Evolutionary conservation across 2,113 vertebrate species (phyloP).

Genomic region (Tenebrosternarchus preto): DNA sequence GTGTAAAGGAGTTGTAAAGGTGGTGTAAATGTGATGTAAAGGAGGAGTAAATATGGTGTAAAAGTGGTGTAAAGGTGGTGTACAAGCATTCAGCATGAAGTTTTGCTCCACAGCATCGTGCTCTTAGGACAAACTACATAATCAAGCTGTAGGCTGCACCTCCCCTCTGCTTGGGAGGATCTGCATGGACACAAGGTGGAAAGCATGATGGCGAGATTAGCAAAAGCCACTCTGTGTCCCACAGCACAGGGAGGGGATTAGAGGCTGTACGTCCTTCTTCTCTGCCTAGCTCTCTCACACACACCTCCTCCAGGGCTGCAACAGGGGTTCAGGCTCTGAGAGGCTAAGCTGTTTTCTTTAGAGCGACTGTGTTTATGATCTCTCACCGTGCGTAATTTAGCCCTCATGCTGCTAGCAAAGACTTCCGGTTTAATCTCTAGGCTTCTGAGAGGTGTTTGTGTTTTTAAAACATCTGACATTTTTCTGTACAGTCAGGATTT

Average conservation of each 20-base stretch:
- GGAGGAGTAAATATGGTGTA: too few relatives aligned
- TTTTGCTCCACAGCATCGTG: background rate
- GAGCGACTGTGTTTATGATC: constrained; percentile 5
- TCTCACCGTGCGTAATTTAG: background rate
- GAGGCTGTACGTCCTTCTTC: background rate
- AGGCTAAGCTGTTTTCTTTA: constrained; percentile 7
- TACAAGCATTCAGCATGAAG: too few relatives aligned
- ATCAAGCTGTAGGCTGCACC: background rate
- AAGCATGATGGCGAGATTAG: background rate
- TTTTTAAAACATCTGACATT: background rate
- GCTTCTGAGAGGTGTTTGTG: background rate
- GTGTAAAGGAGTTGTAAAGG: too few relatives aligned
- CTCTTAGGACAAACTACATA: background rate
- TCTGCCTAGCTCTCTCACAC: background rate
- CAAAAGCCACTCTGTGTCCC: background rate
- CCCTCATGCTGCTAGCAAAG: constrained; percentile 9
- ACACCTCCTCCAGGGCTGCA: background rate
- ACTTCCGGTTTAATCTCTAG: background rate
- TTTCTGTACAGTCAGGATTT: background rate
- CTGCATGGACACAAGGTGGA: background rate
- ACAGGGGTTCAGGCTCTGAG: background rate
- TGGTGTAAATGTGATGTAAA: too few relatives aligned
- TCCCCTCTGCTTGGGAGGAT: background rate
- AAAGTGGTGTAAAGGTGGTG: too few relatives aligned
- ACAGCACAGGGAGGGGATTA: background rate